A percentile compares a stretch with the other conserved stretches of the same genome.
Evolutionary conservation across 2,888 invertebrate species (phyloP).

Genomic region (Ophion ventricosus): DNA sequence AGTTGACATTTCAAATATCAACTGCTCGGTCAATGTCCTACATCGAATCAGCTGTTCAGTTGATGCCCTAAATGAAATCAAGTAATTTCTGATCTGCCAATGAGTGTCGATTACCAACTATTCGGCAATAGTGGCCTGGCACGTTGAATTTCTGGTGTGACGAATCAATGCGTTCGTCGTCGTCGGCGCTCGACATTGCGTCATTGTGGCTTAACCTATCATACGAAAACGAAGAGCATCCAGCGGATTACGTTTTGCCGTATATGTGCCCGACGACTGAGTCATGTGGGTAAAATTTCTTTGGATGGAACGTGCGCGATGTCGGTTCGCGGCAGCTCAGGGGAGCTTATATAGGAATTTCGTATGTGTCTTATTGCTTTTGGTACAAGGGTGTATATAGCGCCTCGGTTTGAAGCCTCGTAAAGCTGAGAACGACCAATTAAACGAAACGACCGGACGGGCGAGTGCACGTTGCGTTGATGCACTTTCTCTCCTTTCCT

Average conservation of each 20-base stretch:
- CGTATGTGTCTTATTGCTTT: slow-evolving; percentile 33
- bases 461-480: slow-evolving; percentile 68
- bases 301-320: slow-evolving; percentile 30
- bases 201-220: slow-evolving; percentile 13
- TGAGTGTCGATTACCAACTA: background rate
- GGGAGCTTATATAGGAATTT: slow-evolving; percentile 27
- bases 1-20: background rate
- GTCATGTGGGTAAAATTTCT: slow-evolving; percentile 23
- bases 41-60: background rate
- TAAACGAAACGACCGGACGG: slow-evolving; percentile 78
- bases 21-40: background rate
- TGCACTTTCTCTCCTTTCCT: slow-evolving; percentile 69
- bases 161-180: slow-evolving; percentile 3
- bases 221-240: slow-evolving; percentile 13
- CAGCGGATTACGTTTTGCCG: slow-evolving; percentile 41
- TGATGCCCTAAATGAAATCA: background rate
- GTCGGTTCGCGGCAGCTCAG: slow-evolving; percentile 13
- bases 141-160: slow-evolving; percentile 2
- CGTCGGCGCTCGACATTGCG: slow-evolving; percentile 15
- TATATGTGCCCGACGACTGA: slow-evolving; percentile 4
- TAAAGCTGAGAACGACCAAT: slow-evolving; percentile 81
- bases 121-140: background rate
- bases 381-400: slow-evolving; percentile 49
- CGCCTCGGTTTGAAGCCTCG: slow-evolving; percentile 77
- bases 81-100: background rate